Evolutionary conservation across 2,797 vertebrate genomes (phyloP).

Genomic region (Parambassis ranga): DNA sequence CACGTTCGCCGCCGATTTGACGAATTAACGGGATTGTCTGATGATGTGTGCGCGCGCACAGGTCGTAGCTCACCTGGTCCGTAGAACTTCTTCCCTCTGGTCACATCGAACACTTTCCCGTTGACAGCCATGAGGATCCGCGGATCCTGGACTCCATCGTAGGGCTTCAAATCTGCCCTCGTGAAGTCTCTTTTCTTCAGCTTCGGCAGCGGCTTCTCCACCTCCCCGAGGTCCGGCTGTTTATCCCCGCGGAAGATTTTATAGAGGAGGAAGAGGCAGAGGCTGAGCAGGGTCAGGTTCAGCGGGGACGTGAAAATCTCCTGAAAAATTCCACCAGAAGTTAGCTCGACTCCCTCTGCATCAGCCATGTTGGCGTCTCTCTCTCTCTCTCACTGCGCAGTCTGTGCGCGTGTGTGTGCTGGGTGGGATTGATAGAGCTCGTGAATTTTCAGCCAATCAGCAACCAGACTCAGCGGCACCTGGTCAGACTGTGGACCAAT

Average conservation of each 20-base stretch:
- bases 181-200: slow-evolving; percentile 90
- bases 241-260: slow-evolving; percentile 91
- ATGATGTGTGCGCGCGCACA: not conserved
- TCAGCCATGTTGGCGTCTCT: slow-evolving; percentile 77
- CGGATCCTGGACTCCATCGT: slow-evolving; percentile 84
- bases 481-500: slow-evolving; percentile 22
- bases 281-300: slow-evolving; percentile 89
- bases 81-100: slow-evolving; percentile 91
- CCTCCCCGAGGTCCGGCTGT: slow-evolving; percentile 68
- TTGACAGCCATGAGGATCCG: slow-evolving; percentile 94
- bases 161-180: slow-evolving; percentile 84
- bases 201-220: slow-evolving; percentile 80
- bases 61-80: slow-evolving; percentile 83
- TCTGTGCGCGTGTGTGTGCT: no score
- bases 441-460: slow-evolving; percentile 42
- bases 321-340: slow-evolving; percentile 80
- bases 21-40: no score
- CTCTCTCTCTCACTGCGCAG: not conserved
- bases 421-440: not conserved
- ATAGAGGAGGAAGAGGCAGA: slow-evolving; percentile 91
- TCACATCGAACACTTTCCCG: slow-evolving; percentile 96
- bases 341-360: slow-evolving; percentile 64
- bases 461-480: not conserved
- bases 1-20: no score
- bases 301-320: slow-evolving; percentile 92